phyloP scores from a whole-genome alignment of 2,888 invertebrate species.

The Drosophila glabriapex region DNA sequence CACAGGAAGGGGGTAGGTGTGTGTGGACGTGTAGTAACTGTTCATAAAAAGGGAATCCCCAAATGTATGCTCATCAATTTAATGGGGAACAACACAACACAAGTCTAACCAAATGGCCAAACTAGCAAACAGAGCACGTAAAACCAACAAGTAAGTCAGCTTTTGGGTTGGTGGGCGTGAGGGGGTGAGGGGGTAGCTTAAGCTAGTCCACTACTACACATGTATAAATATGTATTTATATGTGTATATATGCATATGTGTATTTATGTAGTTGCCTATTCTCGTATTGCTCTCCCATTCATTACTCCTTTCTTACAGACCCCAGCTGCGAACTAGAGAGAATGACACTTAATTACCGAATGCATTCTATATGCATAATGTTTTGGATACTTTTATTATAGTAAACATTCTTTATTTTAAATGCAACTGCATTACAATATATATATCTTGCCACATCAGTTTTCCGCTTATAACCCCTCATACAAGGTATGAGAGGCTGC shows the following conservation, averaged over 20 bases:
- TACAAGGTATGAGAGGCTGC: background rate
- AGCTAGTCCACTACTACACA: background rate
- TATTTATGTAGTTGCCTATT: slow-evolving; percentile 22
- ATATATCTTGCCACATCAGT: background rate
- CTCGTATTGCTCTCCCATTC: slow-evolving; percentile 13
- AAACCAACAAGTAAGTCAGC: slow-evolving; percentile 30
- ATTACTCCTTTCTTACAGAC: slow-evolving; percentile 48
- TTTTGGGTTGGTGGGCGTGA: too few species aligned
- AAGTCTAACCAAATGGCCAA: slow-evolving; percentile 48
- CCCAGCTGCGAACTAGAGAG: background rate
- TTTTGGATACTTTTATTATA: too few species aligned
- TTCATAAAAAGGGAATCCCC: slow-evolving; percentile 67
- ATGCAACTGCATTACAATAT: background rate
- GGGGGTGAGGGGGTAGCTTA: background rate
- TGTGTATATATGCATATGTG: background rate
- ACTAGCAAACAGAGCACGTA: slow-evolving; percentile 54
- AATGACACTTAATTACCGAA: background rate
- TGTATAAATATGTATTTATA: slow-evolving; percentile 12
- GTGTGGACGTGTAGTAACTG: slow-evolving; percentile 4
- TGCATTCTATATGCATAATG: background rate
- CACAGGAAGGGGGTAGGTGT: background rate
- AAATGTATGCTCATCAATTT: slow-evolving; percentile 70
- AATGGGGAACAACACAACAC: slow-evolving; percentile 46
- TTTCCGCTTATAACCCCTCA: background rate
- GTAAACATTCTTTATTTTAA: background rate